Base-by-base conservation (phyloP, 2,113 vertebrate species). In the Cisticola juncidis region DNA sequence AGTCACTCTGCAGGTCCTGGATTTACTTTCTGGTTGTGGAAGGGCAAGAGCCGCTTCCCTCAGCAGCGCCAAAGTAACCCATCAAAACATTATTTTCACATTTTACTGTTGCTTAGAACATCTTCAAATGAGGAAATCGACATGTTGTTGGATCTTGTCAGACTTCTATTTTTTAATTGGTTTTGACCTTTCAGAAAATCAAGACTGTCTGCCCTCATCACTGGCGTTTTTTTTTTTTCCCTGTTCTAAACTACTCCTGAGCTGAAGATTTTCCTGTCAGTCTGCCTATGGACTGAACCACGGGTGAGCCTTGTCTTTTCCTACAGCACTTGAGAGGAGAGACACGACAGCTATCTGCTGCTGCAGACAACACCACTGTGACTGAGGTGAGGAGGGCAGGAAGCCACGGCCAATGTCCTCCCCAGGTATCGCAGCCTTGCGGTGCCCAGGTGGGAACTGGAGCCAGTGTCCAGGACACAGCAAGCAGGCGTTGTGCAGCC, bases 241-340 rank as follows among this genome's bases (percentile, higher is more conserved):
- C 14, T 31, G 6, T 36, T 54, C 28, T n/a, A 3, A 86, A 42
- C 28, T n/a, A 7, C 5, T 70, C 12, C 47, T 45, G 8, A 45
- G 18, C 38, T 50, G 65, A 48, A 45, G 35, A 11, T 17, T 61
- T 85, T 81, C 45, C 36, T 0, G 1, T 54, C 0, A 0, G 6
- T 35, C 48, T 71, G 61, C 44, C 61, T 0, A 0, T 33, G 48
- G 42, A 45, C 8, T 21, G 26, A 60, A 44, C 35, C 71, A 38
- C 0, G 2, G 20, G 51, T 22, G 0, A 24, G 10, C 20, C 12
- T 40, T 42, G 13, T 14, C 26, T 81, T 66, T 65, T 48, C 56
- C 35, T 25, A 10, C 33, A 45, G 28, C 2, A 0, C 57, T 57
- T 73, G 40, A 56, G 80, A 85, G 44, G 18, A 24, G 15, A 47